These are phyloP conservation scores for Ranitomeya variabilis DNA, from an alignment of 2,113 vertebrate genomes.

Conservation along the genomic window DNA sequence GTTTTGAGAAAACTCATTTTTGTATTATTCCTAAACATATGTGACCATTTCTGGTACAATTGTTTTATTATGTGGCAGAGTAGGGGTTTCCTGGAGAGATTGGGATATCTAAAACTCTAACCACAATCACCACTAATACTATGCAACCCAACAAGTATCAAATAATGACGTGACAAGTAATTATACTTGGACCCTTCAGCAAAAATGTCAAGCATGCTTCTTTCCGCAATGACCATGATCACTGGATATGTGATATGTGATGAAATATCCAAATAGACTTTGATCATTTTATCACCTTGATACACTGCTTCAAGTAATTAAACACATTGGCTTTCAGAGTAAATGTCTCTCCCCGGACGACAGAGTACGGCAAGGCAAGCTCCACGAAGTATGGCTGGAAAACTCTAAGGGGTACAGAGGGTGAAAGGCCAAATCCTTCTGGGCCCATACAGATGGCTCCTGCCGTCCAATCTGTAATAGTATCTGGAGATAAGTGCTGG, in stretches of 20 bases:
- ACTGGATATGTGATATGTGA: background rate
- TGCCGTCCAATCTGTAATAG: slow-evolving; percentile 88
- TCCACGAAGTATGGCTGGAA: slow-evolving; percentile 91
- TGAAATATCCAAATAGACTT: background rate
- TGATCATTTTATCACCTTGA: slow-evolving; percentile 71
- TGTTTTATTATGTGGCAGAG: background rate
- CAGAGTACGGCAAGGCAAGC: slow-evolving; percentile 84
- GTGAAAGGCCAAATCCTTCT: slow-evolving; percentile 81
- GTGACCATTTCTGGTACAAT: background rate
- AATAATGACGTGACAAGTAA: too few relatives aligned
- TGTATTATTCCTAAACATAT: background rate
- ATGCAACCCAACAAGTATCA: too few relatives aligned
- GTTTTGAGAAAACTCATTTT: too few relatives aligned
- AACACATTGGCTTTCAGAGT: slow-evolving; percentile 82
- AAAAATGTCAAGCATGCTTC: background rate
- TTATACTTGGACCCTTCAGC: too few relatives aligned
- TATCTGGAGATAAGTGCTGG: slow-evolving; percentile 76
- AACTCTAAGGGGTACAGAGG: slow-evolving; percentile 68
- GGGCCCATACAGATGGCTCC: slow-evolving; percentile 80
- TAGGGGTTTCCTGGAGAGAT: background rate
- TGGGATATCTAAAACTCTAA: too few relatives aligned
- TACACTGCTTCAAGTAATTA: slow-evolving; percentile 82
- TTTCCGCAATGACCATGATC: background rate
- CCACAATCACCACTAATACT: too few relatives aligned
- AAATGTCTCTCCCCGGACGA: slow-evolving; percentile 84